Evolutionary conservation across 1,140 invertebrate genomes (phyloP), one percentile per base, ranked within the genome.

Genomic region (Aphis gossypii): DNA sequence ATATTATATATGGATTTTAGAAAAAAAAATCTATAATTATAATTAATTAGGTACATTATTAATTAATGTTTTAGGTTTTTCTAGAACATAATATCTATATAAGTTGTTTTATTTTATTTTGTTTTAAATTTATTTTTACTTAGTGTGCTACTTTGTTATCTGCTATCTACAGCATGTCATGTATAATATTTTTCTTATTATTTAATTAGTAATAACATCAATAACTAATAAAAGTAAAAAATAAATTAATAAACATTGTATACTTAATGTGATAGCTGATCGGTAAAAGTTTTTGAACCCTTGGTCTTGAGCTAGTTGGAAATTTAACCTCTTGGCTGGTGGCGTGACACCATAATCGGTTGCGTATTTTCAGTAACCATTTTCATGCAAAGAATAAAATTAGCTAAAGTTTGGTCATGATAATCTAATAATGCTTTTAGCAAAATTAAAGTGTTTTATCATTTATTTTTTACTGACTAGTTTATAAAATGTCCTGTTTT

Each of bases 401-500:
- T 76, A 76, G n/a, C 60, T 30, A 76, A 76, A 76, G 60, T n/a
- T 76, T 21, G n/a, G 30, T 76, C 60, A 76, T 76, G 14, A 76
- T 48, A 87, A 87, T 87, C 41, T 87, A 87, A 87, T 87, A 87
- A 87, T 46, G 84, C 84, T 87, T 87, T 87, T 87, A 87, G 44
- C 14, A 46, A 44, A 87, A 87, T 87, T 44, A 44, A 87, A 87
- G 44, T 87, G 41, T n/a, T 87, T 48, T 87, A 87, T 87, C 30
- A 76, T 76, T 76, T 76, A 76, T 76, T 76, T 68, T 76, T 76
- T 76, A 76, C 60, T 18, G 60, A 76, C 5, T n/a, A 76, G 60
- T 68, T 68, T 68, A n/a, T n/a, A 68, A 68, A 68, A 68, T 68
- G n/a, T 68, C 3, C 30, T 11, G 14, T n/a, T 4, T n/a, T 48